phyloP scores from a whole-genome alignment of 2,888 invertebrate genomes.

The Nephrotoma flavescens region DNA sequence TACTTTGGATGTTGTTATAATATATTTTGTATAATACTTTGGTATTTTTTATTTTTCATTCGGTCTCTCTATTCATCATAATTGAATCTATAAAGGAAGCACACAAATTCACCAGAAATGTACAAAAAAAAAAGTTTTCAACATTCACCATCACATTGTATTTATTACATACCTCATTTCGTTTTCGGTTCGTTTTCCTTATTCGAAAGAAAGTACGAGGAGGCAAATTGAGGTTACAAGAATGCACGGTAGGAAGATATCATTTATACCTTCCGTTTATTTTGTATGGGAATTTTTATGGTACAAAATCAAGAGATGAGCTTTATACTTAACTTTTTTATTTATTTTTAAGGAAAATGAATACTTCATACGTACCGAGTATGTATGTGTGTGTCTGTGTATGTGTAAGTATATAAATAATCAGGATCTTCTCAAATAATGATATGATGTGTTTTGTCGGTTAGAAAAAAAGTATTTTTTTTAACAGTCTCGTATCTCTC shows the following conservation, averaged over 20 bases:
- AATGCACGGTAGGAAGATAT: background rate
- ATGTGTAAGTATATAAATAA: background rate
- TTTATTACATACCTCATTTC: background rate
- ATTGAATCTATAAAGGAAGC: background rate
- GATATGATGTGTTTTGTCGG: background rate
- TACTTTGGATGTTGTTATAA: background rate
- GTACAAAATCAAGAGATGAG: background rate
- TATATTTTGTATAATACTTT: background rate
- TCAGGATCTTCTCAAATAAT: background rate
- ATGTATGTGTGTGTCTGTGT: background rate
- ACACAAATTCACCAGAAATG: background rate
- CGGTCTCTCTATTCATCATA: background rate
- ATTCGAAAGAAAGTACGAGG: background rate
- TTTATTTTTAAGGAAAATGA: background rate
- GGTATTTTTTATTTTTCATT: background rate
- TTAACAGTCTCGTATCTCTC: background rate
- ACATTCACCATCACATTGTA: background rate
- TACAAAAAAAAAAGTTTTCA: background rate
- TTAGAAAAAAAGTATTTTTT: background rate
- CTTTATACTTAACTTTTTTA: background rate
- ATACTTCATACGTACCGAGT: background rate
- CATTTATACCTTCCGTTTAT: background rate
- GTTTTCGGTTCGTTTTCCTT: background rate
- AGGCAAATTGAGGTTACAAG: background rate
- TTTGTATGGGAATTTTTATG: background rate